Base-by-base conservation (phyloP, 1,140 invertebrate genomes). In the Euwallacea similis region DNA sequence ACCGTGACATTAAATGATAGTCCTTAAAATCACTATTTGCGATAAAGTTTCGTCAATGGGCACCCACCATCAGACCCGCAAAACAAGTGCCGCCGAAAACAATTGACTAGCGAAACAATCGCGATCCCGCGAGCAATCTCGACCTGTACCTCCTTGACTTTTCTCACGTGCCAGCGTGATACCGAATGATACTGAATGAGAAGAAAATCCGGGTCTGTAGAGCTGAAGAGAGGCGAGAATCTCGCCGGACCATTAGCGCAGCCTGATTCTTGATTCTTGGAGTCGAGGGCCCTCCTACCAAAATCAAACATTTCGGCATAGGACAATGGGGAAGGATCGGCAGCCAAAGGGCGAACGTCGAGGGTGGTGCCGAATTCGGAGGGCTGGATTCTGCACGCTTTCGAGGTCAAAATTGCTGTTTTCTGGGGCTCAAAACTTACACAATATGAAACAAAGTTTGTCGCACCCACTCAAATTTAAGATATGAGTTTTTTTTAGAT, bases 221-320 rank as follows among this genome's bases (percentile, higher is more conserved):
- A 11, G 46, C 46, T 50, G 16, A 65, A 65, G 63, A 66, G 65
- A 56, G 41, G 46, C 10, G 21, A 58, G 33, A 65, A 55, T 55
- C 63, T 65, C 55, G 47, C 13, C 44, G 46, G 50, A 41, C 63
- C 63, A 65, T 65, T 65, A 55, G 63, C 63, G 63, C 63, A 54
- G 53, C 11, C 16, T 42, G 63, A 47, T 53, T 65, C 15, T 65
- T 42, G 63, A 65, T 65, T 65, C 63, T 65, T 66, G 53, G 63
- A 65, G 63, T 65, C 33, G 63, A 65, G 63, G 65, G 42, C 65
- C 65, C 53, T 66, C 65, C 65, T 58, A 66, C 55, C 42, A n/a
- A 15, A 66, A 58, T 15, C 53, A 58, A 42, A 66, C 10, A 46
- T 66, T 66, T 66, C 65, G 65, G 53, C 54, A 66, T 66, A 66